Base-by-base conservation (phyloP, 2,113 vertebrate genomes). In the Bombycilla garrulus region DNA sequence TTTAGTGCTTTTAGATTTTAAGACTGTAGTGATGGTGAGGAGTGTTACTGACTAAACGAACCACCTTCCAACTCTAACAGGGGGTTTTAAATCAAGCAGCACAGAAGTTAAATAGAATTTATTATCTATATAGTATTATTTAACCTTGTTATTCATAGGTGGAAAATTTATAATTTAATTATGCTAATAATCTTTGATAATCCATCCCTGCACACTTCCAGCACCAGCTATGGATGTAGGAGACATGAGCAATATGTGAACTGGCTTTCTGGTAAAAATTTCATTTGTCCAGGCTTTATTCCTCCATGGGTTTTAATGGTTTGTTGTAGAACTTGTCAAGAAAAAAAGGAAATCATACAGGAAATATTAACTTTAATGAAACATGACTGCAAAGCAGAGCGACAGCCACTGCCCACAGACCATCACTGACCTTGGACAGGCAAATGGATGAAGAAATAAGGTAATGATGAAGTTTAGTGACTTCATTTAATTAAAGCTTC, bases 211-310 rank as follows among this genome's bases (percentile, higher is more conserved):
- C 12, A 54, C 28, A 3, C 3, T 86, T 57, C 58, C 47, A 69
- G 18, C 17, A 35, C 3, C 22, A 81, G 19, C 19, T 66, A 3
- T 15, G 40, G 17, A 13, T 36, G 16, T 8, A 40, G 28, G 14
- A 25, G 35, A 35, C 13, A 26, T 8, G 4, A 77, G 12, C 12
- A 31, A 9, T 8, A 54, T 0, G 0, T 35, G 42, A 35, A 58
- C 33, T 19, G 44, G 22, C 4, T 77, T 90, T 70, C 47, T 62
- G 35, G 21, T 62, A 71, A 56, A 86, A 88, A 56, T 14, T 42
- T 64, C 1, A 11, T 54, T 86, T 81, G 10, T 58, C 18, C n/a
- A 47, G 11, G 11, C 23, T 66, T 83, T 64, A 44, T 51, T 80
- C n/a, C 12, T 60, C 25, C 2, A 0, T 25, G 17, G 35, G 5